Evolutionary conservation across 2,113 vertebrate species (phyloP), one percentile per base, ranked within the genome.

Genomic region (Gymnocephalus cernua): DNA sequence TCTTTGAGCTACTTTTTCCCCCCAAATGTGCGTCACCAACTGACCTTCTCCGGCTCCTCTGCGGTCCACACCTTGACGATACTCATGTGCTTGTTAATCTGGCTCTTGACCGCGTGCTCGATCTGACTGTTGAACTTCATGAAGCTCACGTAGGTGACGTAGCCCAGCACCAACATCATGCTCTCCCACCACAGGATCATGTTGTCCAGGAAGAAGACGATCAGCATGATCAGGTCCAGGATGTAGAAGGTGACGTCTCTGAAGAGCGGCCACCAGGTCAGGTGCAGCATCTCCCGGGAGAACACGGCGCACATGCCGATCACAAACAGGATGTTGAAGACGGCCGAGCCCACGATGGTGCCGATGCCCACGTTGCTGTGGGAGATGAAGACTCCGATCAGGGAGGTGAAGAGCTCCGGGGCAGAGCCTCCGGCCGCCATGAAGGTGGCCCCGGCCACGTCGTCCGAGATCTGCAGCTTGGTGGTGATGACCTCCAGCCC

Each of bases 241-340:
- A 97, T 96, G 93, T 98, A 99, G 94, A 97, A 98, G 35, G 83
- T 85, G 9, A 98, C 95, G 14, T 98, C 97, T n/a, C 97, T 94
- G 93, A 99, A 99, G 38, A 99, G 93, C 48, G 97, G 97, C 97
- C 97, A 99, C 97, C 97, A 98, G 23, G 97, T 99, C 74, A 99
- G 95, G 92, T 96, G 92, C 81, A 99, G 96, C 78, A 98, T 95
- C 94, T 98, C 96, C 79, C 95, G 93, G 5, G 97, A 99, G 95
- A 97, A 97, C 74, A 99, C 91, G 90, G 97, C 95, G 44, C 97
- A 99, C 92, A 97, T 99, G 86, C 97, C 97, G 3, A 98, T 97
- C 74, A 99, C 97, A 54, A 99, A 99, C 68, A 99, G 96, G 92
- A 99, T 98, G 92, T 99, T 99, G 92, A 99, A 99, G 72, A 99